phyloP scores from a whole-genome alignment of 2,113 vertebrate genomes.

The Cyanoderma ruficeps region DNA sequence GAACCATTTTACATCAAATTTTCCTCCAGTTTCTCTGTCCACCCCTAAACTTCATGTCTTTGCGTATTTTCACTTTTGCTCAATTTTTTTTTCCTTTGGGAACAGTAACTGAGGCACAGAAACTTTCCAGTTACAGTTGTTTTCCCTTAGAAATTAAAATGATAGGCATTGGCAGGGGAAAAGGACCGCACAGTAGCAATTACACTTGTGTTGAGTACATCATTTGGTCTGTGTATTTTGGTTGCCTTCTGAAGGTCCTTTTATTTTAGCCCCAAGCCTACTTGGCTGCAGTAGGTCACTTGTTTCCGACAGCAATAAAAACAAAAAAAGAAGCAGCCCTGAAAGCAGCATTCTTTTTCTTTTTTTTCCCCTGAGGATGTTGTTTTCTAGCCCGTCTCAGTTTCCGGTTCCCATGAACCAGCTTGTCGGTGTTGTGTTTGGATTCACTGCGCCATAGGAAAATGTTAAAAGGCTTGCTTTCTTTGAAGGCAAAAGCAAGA shows the following conservation, averaged over 20 bases:
- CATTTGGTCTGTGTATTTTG: conserved; percentile 43
- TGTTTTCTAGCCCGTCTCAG: conserved; percentile 35
- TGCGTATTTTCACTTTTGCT: neutral
- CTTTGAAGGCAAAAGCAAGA: conserved; percentile 3
- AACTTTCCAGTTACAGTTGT: conserved; percentile 34
- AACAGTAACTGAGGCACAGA: neutral
- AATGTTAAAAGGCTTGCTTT: neutral
- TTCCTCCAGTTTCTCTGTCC: neutral
- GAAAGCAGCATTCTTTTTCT: neutral
- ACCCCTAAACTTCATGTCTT: neutral
- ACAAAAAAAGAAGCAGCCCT: neutral
- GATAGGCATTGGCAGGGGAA: neutral
- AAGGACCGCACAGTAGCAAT: neutral
- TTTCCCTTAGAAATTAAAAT: conserved; percentile 38
- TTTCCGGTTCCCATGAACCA: conserved; percentile 64
- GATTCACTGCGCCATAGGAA: neutral
- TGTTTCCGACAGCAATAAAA: conserved; percentile 57
- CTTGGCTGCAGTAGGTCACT: conserved; percentile 58
- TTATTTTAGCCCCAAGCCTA: conserved; percentile 51
- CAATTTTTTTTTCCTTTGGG: neutral
- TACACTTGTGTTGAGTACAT: neutral
- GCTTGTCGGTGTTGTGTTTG: conserved; percentile 16
- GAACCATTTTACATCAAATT: neutral
- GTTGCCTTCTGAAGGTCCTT: conserved; percentile 45
- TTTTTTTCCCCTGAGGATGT: neutral